These are phyloP conservation scores for Clarias magur DNA, from an alignment of 2,113 vertebrate species.

Conservation along the genomic window DNA sequence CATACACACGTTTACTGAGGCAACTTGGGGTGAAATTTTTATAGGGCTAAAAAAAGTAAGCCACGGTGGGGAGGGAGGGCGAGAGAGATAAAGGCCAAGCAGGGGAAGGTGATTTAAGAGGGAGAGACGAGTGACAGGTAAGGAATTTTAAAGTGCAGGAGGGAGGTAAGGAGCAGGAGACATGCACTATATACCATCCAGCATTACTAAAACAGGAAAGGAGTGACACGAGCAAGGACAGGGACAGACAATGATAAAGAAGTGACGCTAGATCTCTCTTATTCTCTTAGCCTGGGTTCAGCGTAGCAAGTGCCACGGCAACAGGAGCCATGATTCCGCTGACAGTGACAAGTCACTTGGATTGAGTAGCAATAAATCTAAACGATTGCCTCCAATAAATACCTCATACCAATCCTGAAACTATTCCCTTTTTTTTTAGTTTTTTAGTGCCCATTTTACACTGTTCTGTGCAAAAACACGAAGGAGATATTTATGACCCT, in stretches of 20 bases:
- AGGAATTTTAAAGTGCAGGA: constrained; percentile 12
- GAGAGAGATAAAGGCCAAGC: constrained; percentile 50
- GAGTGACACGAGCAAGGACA: constrained; percentile 8
- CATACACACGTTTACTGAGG: neutral
- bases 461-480: neutral
- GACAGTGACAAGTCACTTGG: neutral
- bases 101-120: constrained; percentile 58
- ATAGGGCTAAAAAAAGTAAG: constrained; percentile 25
- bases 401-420: neutral
- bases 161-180: neutral
- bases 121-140: constrained; percentile 14
- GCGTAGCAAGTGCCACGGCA: neutral
- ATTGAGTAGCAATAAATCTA: neutral
- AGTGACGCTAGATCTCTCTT: constrained; percentile 9
- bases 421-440: neutral
- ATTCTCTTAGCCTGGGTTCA: constrained; percentile 10
- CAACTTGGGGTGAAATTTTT: constrained; percentile 14
- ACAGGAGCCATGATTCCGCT: neutral
- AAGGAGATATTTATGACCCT: neutral
- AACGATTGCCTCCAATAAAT: constrained; percentile 1
- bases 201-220: constrained; percentile 4
- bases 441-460: constrained; percentile 2
- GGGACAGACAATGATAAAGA: constrained; percentile 40
- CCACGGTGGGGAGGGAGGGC: neutral
- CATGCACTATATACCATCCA: neutral